These are phyloP conservation scores for Drosophila cracens DNA, from an alignment of 2,888 invertebrate species.

Conservation along the genomic window DNA sequence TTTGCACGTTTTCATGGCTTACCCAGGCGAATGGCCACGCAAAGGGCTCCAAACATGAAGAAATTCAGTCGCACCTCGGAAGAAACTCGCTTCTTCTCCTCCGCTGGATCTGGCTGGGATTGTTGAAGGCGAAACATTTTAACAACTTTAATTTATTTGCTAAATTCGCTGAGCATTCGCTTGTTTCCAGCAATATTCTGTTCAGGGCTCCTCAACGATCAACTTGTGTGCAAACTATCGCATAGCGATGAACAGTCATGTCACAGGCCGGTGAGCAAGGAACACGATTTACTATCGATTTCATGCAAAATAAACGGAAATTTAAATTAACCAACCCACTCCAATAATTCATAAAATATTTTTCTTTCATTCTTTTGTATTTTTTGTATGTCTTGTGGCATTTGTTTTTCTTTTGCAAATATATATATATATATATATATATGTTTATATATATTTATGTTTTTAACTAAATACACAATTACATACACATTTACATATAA, in stretches of 20 bases:
- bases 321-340: background rate
- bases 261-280: background rate
- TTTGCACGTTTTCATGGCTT: slow-evolving; percentile 39
- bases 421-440: slow-evolving; percentile 53
- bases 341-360: slow-evolving; percentile 11
- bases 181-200: background rate
- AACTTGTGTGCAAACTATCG: slow-evolving; percentile 10
- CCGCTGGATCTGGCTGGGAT: slow-evolving; percentile 84
- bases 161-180: slow-evolving; percentile 8
- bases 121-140: slow-evolving; percentile 84
- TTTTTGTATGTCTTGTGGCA: slow-evolving; percentile 56
- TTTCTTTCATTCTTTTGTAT: slow-evolving; percentile 45
- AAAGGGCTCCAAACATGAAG: slow-evolving; percentile 78
- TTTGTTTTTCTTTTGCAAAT: slow-evolving; percentile 68
- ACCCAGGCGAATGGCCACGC: slow-evolving; percentile 82
- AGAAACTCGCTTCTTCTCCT: slow-evolving; percentile 82
- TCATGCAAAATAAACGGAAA: background rate
- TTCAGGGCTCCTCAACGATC: slow-evolving; percentile 4
- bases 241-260: background rate
- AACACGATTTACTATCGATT: slow-evolving; percentile 10
- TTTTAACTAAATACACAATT: slow-evolving; percentile 76
- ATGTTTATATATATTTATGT: slow-evolving; percentile 51
- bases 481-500: slow-evolving; percentile 80
- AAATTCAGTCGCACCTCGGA: slow-evolving; percentile 83
- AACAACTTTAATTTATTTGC: slow-evolving; percentile 29